phyloP scores from a whole-genome alignment of 2,888 invertebrate genomes.

The Zaprionus bogoriensis region DNA sequence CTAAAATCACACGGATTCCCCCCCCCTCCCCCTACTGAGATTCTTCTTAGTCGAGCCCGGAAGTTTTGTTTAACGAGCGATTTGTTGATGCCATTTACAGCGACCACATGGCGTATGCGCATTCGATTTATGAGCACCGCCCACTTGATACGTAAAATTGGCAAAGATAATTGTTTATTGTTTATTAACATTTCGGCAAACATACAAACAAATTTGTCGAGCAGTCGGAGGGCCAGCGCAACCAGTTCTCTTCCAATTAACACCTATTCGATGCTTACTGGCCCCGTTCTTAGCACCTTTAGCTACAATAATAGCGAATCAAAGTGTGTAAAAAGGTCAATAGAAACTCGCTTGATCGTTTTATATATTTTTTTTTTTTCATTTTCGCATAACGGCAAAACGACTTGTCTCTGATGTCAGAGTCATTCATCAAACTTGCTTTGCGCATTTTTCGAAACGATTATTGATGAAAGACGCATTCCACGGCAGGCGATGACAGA shows the following conservation, averaged over 20 bases:
- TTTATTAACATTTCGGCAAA: constrained; percentile 48
- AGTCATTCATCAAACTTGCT: constrained; percentile 34
- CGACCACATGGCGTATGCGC: constrained; percentile 71
- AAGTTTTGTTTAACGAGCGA: constrained; percentile 37
- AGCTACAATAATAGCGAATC: constrained; percentile 3
- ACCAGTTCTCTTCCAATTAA: constrained; percentile 33
- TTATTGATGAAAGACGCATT: constrained; percentile 52
- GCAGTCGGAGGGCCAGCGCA: neutral
- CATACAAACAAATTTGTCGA: constrained; percentile 23
- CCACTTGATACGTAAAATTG: constrained; percentile 37
- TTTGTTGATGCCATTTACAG: constrained; percentile 38
- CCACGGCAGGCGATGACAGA: constrained; percentile 17
- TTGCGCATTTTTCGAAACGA: constrained; percentile 3
- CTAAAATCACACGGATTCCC: neutral
- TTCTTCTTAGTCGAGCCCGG: constrained; percentile 34
- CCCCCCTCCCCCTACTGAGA: too few relatives aligned
- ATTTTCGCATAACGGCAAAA: neutral
- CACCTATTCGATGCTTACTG: constrained; percentile 26
- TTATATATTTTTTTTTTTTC: too few relatives aligned
- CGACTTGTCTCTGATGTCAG: constrained; percentile 22
- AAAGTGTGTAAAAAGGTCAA: neutral
- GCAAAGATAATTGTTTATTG: constrained; percentile 46
- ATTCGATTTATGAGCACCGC: constrained; percentile 32
- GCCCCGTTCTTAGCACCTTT: constrained; percentile 36
- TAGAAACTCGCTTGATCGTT: constrained; percentile 1